A percentile compares a stretch with the other conserved stretches of the same genome.
phyloP scores from a whole-genome alignment of 2,888 invertebrate genomes.

The Andrena fulva region DNA sequence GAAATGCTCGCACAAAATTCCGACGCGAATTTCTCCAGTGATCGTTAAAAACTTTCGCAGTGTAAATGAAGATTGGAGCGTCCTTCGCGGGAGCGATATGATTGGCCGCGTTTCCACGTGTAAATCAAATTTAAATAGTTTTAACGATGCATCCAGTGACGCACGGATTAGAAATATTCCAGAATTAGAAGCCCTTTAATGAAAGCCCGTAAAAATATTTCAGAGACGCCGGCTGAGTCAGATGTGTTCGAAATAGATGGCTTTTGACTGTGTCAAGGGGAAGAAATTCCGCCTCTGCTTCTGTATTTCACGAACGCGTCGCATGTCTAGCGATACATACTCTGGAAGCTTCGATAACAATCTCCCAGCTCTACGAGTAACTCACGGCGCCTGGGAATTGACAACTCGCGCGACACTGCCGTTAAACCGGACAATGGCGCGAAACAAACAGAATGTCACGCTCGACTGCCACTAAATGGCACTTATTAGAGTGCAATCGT shows the following conservation, averaged over 20 bases:
- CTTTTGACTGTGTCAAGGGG: conserved; percentile 19
- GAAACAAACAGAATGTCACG: not conserved
- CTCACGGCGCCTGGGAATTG: not conserved
- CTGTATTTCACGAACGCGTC: not conserved
- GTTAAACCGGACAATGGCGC: not conserved
- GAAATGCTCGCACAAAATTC: not conserved
- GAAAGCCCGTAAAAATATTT: conserved; percentile 65
- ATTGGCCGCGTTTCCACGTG: not conserved
- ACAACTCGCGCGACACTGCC: not conserved
- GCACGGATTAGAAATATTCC: conserved; percentile 58
- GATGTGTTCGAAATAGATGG: conserved; percentile 62
- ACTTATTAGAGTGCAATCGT: too few relatives aligned
- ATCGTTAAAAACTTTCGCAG: not conserved
- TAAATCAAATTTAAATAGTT: conserved; percentile 34
- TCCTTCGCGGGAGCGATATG: not conserved
- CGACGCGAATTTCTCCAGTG: not conserved
- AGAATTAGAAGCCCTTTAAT: conserved; percentile 69
- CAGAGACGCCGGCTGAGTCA: conserved; percentile 63
- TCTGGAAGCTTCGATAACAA: not conserved
- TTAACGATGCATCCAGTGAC: conserved; percentile 39
- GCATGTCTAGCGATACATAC: not conserved
- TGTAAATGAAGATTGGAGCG: not conserved
- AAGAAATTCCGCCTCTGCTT: conserved; percentile 2
- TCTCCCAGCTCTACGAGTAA: not conserved
- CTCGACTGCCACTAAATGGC: not conserved